phyloP scores from a whole-genome alignment of 2,113 vertebrate species.

The Tachysurus vachellii region DNA sequence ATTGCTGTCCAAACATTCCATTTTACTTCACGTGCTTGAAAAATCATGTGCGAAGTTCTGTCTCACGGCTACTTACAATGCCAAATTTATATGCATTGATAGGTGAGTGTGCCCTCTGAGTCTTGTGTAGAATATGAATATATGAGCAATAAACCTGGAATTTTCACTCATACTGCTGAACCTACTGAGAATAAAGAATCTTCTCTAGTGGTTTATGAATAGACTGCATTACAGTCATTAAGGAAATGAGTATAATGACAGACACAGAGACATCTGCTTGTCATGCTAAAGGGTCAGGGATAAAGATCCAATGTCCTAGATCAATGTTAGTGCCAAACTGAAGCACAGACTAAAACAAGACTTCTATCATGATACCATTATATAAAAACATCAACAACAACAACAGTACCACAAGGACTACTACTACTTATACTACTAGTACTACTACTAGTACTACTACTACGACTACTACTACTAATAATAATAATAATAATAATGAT shows the following conservation, averaged over 20 bases:
- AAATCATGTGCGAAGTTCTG: neutral
- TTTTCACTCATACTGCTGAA: neutral
- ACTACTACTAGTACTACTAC: too few relatives aligned
- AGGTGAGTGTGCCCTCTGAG: neutral
- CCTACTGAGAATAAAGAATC: neutral
- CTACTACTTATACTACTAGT: too few relatives aligned
- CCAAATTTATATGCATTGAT: neutral
- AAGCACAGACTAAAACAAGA: neutral
- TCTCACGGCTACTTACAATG: neutral
- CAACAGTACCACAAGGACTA: too few relatives aligned
- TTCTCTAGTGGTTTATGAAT: neutral
- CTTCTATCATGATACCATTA: too few relatives aligned
- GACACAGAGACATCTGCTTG: neutral
- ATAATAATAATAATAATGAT: too few relatives aligned
- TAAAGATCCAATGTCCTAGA: neutral
- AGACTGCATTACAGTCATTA: neutral
- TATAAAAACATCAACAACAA: too few relatives aligned
- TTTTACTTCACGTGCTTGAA: neutral
- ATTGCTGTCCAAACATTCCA: neutral
- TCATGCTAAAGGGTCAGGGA: neutral
- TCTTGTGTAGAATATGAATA: neutral
- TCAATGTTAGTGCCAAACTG: neutral
- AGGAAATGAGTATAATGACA: neutral
- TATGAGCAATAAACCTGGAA: neutral
- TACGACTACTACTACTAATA: too few relatives aligned